A percentile compares a stretch with the other conserved stretches of the same genome.
These are phyloP conservation scores for Netta rufina DNA, from an alignment of 2,797 vertebrate genomes.

Conservation along the genomic window DNA sequence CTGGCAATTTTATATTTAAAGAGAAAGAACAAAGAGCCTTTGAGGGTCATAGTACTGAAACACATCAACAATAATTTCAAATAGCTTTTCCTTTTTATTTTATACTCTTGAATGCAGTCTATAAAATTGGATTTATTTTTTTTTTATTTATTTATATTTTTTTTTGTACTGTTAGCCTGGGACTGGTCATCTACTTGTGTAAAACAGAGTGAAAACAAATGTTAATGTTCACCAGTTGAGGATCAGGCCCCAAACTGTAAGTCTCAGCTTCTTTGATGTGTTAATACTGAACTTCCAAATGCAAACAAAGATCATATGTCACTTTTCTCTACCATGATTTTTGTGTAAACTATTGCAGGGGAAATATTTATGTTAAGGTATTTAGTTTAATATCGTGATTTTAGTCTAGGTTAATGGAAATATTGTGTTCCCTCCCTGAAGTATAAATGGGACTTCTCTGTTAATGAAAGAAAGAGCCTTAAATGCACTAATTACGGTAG, in stretches of 20 bases:
- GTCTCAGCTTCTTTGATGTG: not conserved
- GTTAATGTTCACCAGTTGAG: not conserved
- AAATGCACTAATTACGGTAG: not conserved
- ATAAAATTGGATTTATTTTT: not conserved
- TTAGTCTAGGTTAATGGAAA: conserved; percentile 18
- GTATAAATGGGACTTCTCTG: not conserved
- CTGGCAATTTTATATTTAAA: conserved; percentile 56
- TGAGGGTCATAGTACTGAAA: conserved; percentile 1
- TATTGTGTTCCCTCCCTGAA: not conserved
- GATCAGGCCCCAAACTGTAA: not conserved
- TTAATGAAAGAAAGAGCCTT: not conserved
- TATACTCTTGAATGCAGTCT: not conserved
- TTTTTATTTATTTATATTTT: not conserved
- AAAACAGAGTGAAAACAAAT: not conserved
- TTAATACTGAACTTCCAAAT: conserved; percentile 14
- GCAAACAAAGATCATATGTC: not conserved
- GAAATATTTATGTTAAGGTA: conserved; percentile 4
- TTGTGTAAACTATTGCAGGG: not conserved
- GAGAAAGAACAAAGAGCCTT: not conserved
- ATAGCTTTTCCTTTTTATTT: conserved; percentile 1
- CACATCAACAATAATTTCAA: not conserved
- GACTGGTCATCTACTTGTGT: not conserved
- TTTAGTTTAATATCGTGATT: conserved; percentile 3
- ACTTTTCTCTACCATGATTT: not conserved
- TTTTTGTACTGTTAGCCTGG: not conserved